Evolutionary conservation across 2,113 vertebrate species (phyloP).

Genomic region (Datnioides undecimradiatus): DNA sequence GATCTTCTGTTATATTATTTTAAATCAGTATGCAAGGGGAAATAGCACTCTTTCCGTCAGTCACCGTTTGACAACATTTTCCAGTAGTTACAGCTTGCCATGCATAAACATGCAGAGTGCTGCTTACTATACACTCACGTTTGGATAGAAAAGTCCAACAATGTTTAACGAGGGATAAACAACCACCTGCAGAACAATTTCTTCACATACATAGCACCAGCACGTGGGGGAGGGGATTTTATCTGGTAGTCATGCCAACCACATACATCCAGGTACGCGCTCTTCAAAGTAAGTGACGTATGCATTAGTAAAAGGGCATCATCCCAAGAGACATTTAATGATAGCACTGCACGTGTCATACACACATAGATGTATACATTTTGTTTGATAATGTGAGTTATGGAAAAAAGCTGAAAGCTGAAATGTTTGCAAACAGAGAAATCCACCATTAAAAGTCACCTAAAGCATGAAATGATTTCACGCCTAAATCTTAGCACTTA

Average conservation of each 20-base stretch:
- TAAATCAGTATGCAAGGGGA: neutral
- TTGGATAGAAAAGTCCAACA: neutral
- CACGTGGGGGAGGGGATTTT: neutral
- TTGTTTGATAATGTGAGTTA: neutral
- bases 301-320: neutral
- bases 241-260: constrained; percentile 42
- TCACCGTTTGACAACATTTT: neutral
- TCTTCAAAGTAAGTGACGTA: neutral
- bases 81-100: neutral
- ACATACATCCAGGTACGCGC: constrained; percentile 4
- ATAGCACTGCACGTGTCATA: neutral
- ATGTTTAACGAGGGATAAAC: neutral
- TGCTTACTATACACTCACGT: neutral
- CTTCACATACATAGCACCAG: neutral
- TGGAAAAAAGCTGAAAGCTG: neutral
- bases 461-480: neutral
- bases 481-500: too few species aligned
- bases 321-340: neutral
- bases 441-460: neutral
- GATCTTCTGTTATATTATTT: neutral
- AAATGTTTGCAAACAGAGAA: neutral
- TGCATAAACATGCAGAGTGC: neutral
- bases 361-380: neutral
- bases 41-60: neutral
- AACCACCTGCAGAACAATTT: neutral